phyloP scores from a whole-genome alignment of 2,797 vertebrate genomes.

The Echeneis naucrates region DNA sequence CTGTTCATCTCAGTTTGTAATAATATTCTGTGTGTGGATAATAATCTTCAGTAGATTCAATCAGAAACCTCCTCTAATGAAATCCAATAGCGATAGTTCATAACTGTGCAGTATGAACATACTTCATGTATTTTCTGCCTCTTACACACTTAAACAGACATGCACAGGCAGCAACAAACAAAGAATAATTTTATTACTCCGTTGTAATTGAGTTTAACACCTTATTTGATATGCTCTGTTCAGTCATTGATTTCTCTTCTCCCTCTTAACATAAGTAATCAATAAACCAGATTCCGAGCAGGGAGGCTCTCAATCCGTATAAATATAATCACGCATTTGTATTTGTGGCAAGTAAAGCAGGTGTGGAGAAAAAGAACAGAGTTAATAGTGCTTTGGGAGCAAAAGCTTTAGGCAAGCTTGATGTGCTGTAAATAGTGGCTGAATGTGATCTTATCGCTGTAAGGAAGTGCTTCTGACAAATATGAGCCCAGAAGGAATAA shows the following conservation, averaged over 20 bases:
- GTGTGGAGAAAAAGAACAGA: conserved; percentile 61
- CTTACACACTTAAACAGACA: not conserved
- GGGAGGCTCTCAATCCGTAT: conserved; percentile 76
- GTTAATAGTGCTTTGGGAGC: conserved; percentile 53
- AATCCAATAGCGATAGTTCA: conserved; percentile 9
- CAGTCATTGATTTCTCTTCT: conserved; percentile 72
- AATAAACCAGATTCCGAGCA: conserved; percentile 71
- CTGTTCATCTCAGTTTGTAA: conserved; percentile 16
- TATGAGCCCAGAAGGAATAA: conserved; percentile 65
- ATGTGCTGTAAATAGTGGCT: conserved; percentile 74
- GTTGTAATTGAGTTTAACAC: conserved; percentile 66
- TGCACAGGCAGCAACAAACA: not conserved
- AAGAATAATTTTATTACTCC: conserved; percentile 37
- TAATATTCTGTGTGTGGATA: not conserved
- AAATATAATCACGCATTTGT: conserved; percentile 82
- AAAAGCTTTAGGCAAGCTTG: conserved; percentile 57
- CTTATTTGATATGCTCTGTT: conserved; percentile 68
- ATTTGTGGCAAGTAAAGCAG: conserved; percentile 72
- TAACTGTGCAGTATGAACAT: not conserved
- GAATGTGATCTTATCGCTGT: conserved; percentile 76
- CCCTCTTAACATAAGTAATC: conserved; percentile 76
- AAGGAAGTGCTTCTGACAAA: conserved; percentile 75
- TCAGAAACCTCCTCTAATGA: not conserved
- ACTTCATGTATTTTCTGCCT: not conserved
- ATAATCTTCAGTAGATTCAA: not conserved